Conservation (phyloP, 2,113 vertebrate genomes). For the Otus sunia region DNA sequence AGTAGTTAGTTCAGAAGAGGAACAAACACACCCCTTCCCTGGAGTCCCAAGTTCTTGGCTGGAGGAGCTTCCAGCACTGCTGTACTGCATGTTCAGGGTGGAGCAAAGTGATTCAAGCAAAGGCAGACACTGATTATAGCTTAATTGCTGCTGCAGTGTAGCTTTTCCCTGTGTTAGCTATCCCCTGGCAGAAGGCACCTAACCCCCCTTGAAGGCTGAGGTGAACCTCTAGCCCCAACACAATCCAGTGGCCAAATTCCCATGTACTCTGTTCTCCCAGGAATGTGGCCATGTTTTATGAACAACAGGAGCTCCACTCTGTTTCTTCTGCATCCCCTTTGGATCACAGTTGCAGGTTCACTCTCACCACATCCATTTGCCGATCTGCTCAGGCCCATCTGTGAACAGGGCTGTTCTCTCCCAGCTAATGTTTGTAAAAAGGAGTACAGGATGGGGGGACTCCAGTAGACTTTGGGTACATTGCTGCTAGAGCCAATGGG, state of each 20-base stretch:
- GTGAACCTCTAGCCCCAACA: neutral
- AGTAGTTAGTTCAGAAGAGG: slow-evolving; percentile 45
- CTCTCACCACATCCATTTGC: neutral
- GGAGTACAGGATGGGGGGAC: rapidly evolving
- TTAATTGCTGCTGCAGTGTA: slow-evolving; percentile 1
- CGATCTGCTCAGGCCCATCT: neutral
- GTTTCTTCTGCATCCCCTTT: neutral
- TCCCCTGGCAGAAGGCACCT: neutral
- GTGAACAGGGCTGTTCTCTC: neutral
- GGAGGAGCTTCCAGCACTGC: slow-evolving; percentile 36
- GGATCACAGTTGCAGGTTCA: neutral
- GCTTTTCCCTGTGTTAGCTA: neutral
- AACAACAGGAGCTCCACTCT: neutral
- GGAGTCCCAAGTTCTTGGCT: slow-evolving; percentile 62
- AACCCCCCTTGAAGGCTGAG: neutral
- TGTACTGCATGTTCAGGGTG: slow-evolving; percentile 57
- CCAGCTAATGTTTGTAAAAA: neutral
- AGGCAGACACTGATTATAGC: slow-evolving; percentile 51
- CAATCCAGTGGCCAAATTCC: slow-evolving; percentile 12
- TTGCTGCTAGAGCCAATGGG: neutral
- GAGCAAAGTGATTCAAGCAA: slow-evolving; percentile 58
- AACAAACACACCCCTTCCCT: slow-evolving; percentile 64
- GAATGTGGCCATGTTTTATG: neutral
- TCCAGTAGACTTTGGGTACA: neutral
- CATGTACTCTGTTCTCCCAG: neutral